Evolutionary conservation across 2,797 vertebrate genomes (phyloP), one percentile per base, ranked within the genome.

Genomic region (Knipowitschia caucasica): DNA sequence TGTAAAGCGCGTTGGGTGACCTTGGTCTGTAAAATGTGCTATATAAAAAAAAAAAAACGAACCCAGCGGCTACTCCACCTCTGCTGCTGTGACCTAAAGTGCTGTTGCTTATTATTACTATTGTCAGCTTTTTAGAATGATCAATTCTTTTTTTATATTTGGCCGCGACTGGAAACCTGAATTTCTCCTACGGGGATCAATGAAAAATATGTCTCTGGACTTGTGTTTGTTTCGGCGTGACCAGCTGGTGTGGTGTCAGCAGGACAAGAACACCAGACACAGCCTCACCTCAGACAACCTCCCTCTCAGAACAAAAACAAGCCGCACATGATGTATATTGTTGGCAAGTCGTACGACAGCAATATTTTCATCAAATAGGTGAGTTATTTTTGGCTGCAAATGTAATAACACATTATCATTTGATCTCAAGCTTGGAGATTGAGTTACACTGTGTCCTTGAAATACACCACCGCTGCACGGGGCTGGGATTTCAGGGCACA

Each of bases 251-350:
- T n/a, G n/a, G n/a, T n/a, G n/a, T n/a, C 30, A 1, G 5, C 43
- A 64, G 31, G 11, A 34, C 33, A 33, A n/a, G 18, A 23, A 34
- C 4, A 50, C 2, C n/a, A 2, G 47, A 52, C 53, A 33, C 24
- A 4, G 5, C 5, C 50, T 71, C 63, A 75, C 80, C 82, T 83
- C 77, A 75, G 56, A 29, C 55, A 63, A 86, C 74, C 78, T 59
- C 30, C 1, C 44, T 45, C 66, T 67, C 69, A 39, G 71, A 77
- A 60, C 27, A 78, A 53, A 43, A 43, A 43, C 40, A 24, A 7
- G 6, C 12, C 2, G 5, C 2, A 25, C n/a, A 25, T 25, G 24
- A 5, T 14, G 5, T 3, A 25, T 25, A 25, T 25, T 43, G 11
- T 14, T 4, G 12, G 40, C 21, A n/a, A 25, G 40, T 43, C 20